These are phyloP conservation scores for Cyclargus thomasi DNA, from an alignment of 1,140 invertebrate genomes.

Conservation along the genomic window DNA sequence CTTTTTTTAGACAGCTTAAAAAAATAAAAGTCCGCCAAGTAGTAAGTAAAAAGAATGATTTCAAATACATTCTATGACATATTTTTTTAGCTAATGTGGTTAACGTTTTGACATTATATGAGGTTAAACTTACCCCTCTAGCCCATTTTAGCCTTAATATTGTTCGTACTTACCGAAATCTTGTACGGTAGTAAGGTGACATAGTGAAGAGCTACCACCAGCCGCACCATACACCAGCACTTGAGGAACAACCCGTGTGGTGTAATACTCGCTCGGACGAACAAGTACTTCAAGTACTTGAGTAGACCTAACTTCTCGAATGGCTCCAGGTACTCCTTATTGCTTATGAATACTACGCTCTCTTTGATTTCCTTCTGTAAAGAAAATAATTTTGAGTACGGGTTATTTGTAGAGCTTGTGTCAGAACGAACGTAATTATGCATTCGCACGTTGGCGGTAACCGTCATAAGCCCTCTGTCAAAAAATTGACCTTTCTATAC, in stretches of 20 bases:
- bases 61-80: too few species aligned
- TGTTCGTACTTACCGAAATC: constrained; percentile 53
- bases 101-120: too few species aligned
- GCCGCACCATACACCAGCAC: constrained; percentile 55
- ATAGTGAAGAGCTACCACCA: constrained; percentile 49
- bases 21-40: too few species aligned
- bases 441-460: too few species aligned
- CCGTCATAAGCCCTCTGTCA: too few species aligned
- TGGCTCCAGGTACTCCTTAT: constrained; percentile 39
- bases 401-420: not conserved
- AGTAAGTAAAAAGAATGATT: too few species aligned
- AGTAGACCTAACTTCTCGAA: constrained; percentile 59
- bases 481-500: too few species aligned
- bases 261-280: constrained; percentile 60
- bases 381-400: constrained; percentile 8
- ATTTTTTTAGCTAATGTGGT: too few species aligned
- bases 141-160: too few species aligned
- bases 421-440: too few species aligned
- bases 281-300: constrained; percentile 57
- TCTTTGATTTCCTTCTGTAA: constrained; percentile 68
- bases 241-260: constrained; percentile 69
- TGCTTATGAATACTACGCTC: constrained; percentile 53
- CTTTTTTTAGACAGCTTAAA: too few species aligned
- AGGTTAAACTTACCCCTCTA: too few species aligned
- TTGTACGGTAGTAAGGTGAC: constrained; percentile 54